Evolutionary conservation across 2,113 vertebrate genomes (phyloP).

Genomic region (Seriola rivoliana): DNA sequence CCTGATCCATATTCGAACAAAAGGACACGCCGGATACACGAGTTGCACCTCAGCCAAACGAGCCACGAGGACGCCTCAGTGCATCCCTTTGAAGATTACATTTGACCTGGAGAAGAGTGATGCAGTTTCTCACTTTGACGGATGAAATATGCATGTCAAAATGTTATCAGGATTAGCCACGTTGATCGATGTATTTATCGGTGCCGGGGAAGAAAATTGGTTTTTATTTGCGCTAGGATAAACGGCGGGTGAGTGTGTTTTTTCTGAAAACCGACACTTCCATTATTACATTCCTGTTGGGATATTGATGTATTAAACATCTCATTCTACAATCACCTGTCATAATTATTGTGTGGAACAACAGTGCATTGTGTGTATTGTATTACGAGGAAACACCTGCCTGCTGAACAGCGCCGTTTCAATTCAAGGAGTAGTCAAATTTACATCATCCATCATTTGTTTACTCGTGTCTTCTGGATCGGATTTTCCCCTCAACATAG

Average conservation of each 20-base stretch:
- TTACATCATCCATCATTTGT: too few species aligned
- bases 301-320: background rate
- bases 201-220: background rate
- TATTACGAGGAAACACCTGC: too few species aligned
- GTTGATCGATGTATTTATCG: constrained; percentile 17
- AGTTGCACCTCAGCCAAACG: constrained; percentile 11
- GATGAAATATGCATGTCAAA: constrained; percentile 52
- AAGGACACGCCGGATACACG: constrained; percentile 21
- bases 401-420: too few species aligned
- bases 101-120: constrained; percentile 58
- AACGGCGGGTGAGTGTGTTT: background rate
- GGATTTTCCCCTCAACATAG: background rate
- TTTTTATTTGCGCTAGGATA: background rate
- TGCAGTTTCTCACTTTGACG: constrained; percentile 44
- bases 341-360: background rate
- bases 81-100: constrained; percentile 68
- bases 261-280: background rate
- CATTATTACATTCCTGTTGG: background rate
- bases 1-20: constrained; percentile 48
- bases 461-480: background rate
- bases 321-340: background rate
- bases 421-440: too few species aligned
- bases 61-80: constrained; percentile 38
- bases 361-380: too few species aligned
- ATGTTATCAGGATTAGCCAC: constrained; percentile 32